Conservation (phyloP, 2,113 vertebrate species). For the Chlorodrepanis virens region DNA sequence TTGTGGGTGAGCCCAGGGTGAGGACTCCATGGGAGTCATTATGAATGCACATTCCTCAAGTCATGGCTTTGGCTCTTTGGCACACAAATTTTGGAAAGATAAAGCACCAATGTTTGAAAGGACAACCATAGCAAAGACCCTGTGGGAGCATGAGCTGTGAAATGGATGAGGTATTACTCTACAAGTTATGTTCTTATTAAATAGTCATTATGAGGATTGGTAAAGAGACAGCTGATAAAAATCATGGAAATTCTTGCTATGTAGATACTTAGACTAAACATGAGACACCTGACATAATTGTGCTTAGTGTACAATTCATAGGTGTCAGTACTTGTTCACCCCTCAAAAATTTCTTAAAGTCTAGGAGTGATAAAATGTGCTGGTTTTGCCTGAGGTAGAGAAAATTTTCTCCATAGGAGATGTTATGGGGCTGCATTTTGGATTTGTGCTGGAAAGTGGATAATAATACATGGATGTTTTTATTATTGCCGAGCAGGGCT, state of each 20-base stretch:
- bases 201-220: neutral
- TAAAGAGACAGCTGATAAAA: neutral
- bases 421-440: neutral
- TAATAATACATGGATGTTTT: fast-evolving
- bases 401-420: neutral
- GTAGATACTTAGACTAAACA: neutral
- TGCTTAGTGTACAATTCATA: neutral
- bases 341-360: neutral
- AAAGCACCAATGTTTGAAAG: neutral
- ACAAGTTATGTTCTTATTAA: neutral
- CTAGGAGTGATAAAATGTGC: fast-evolving
- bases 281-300: neutral
- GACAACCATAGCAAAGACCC: neutral
- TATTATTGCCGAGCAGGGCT: fast-evolving
- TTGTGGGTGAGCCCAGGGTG: neutral
- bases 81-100: neutral
- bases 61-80: neutral
- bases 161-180: neutral
- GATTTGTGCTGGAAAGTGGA: neutral
- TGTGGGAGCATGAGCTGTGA: neutral
- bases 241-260: neutral
- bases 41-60: neutral
- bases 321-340: neutral
- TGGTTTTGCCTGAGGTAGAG: neutral
- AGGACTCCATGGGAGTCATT: neutral